phyloP scores from a whole-genome alignment of 2,888 invertebrate genomes.

The Portevinia maculata region DNA sequence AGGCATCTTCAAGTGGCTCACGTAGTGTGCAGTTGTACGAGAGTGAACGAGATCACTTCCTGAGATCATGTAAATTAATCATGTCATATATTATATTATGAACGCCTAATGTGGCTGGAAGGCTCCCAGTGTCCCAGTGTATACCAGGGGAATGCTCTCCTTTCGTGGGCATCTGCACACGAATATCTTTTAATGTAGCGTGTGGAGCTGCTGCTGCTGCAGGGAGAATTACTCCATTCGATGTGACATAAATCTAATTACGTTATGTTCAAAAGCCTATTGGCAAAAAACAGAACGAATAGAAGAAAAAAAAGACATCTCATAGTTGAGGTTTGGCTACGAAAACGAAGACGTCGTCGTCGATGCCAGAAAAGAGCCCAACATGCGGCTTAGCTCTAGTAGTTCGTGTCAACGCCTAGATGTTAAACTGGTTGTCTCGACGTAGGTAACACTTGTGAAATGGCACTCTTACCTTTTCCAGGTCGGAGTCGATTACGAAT shows the following conservation, averaged over 20 bases:
- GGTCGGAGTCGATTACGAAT: conserved; percentile 32
- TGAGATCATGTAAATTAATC: conserved; percentile 75
- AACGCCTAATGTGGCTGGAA: conserved; percentile 73
- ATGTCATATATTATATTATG: conserved; percentile 73
- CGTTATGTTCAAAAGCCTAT: conserved; percentile 62
- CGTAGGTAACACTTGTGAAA: conserved; percentile 55
- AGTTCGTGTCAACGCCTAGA: conserved; percentile 58
- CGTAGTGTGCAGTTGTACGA: conserved; percentile 24
- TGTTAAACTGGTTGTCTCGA: conserved; percentile 61
- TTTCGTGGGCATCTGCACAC: conserved; percentile 37
- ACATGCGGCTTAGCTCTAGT: conserved; percentile 23
- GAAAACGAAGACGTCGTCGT: conserved; percentile 36
- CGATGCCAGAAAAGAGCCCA: conserved; percentile 35
- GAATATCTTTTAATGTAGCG: conserved; percentile 48
- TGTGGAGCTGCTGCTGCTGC: conserved; percentile 28
- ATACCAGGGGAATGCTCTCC: conserved; percentile 18
- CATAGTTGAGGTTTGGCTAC: conserved; percentile 23
- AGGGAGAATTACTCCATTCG: conserved; percentile 49
- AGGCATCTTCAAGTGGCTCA: conserved; percentile 46
- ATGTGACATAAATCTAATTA: conserved; percentile 75
- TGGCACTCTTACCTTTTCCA: conserved; percentile 49
- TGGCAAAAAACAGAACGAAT: conserved; percentile 17
- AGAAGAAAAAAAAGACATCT: background rate
- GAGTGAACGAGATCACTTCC: conserved; percentile 68
- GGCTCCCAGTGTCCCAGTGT: conserved; percentile 32